Evolutionary conservation across 2,797 vertebrate genomes (phyloP).

Genomic region (Heterohyrax brucei): DNA sequence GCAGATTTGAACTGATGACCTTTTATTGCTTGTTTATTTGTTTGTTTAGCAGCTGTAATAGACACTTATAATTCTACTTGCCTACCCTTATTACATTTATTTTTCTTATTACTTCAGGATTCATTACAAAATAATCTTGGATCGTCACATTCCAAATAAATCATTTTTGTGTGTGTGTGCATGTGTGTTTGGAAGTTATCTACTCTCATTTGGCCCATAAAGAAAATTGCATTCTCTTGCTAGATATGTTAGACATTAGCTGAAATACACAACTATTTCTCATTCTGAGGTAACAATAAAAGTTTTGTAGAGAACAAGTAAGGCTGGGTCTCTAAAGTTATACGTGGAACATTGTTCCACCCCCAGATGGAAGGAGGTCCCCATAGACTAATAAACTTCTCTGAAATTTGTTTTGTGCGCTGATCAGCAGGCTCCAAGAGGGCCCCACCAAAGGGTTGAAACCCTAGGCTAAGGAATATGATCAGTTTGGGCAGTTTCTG

Average conservation of each 20-base stretch:
- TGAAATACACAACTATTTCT: background rate
- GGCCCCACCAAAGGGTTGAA: background rate
- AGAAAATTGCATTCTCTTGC: slow-evolving; percentile 24
- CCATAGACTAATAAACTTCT: background rate
- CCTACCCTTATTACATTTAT: background rate
- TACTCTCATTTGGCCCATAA: background rate
- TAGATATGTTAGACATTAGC: background rate
- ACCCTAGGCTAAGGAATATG: background rate
- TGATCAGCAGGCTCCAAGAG: background rate
- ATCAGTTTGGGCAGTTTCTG: slow-evolving; percentile 43
- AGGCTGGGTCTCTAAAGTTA: slow-evolving; percentile 44
- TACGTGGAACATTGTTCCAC: background rate
- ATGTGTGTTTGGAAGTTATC: background rate
- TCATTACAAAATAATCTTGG: background rate
- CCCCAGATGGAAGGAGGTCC: background rate
- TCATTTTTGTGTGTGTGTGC: background rate
- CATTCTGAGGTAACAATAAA: background rate
- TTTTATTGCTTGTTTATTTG: too few species aligned
- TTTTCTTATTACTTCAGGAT: slow-evolving; percentile 3
- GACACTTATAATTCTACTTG: background rate
- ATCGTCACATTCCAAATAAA: slow-evolving; percentile 3
- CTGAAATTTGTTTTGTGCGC: slow-evolving; percentile 42
- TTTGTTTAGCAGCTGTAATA: background rate
- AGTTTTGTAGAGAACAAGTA: background rate
- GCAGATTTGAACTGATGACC: too few species aligned